phyloP scores from a whole-genome alignment of 2,113 vertebrate genomes.

The Rallus limicola region DNA sequence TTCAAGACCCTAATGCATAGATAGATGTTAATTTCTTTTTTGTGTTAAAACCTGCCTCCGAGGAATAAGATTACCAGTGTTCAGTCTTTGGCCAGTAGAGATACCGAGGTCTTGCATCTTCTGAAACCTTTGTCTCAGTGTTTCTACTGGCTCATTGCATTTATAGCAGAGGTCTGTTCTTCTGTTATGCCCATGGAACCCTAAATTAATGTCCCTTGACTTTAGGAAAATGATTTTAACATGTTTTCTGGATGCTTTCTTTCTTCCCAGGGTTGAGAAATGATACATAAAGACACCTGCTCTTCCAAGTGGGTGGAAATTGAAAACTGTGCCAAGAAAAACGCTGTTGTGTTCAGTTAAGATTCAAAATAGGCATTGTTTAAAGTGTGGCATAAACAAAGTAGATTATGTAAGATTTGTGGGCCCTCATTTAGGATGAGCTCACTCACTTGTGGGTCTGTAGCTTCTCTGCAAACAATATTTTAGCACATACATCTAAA shows the following conservation, averaged over 20 bases:
- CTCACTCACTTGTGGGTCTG: not conserved
- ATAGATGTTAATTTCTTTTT: conserved; percentile 51
- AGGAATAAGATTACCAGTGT: conserved; percentile 32
- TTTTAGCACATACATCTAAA: not conserved
- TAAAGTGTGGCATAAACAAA: not conserved
- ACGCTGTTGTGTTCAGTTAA: conserved; percentile 14
- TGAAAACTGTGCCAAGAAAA: not conserved
- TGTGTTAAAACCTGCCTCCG: not conserved
- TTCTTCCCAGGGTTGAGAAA: not conserved
- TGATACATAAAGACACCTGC: conserved; percentile 24
- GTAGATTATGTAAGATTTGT: not conserved
- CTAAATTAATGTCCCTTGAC: not conserved
- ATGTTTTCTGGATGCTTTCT: not conserved
- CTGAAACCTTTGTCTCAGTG: not conserved
- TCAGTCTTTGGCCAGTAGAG: not conserved
- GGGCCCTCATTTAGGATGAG: not conserved
- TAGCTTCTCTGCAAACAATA: not conserved
- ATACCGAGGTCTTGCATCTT: not conserved
- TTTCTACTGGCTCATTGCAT: not conserved
- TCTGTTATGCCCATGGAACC: not conserved
- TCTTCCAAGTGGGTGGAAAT: conserved; percentile 37
- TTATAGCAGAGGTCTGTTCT: not conserved
- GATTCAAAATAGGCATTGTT: conserved; percentile 39
- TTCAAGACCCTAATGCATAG: not conserved
- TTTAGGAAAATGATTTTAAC: not conserved